Base-by-base conservation (phyloP, 2,113 vertebrate genomes). In the Halcyon senegalensis region DNA sequence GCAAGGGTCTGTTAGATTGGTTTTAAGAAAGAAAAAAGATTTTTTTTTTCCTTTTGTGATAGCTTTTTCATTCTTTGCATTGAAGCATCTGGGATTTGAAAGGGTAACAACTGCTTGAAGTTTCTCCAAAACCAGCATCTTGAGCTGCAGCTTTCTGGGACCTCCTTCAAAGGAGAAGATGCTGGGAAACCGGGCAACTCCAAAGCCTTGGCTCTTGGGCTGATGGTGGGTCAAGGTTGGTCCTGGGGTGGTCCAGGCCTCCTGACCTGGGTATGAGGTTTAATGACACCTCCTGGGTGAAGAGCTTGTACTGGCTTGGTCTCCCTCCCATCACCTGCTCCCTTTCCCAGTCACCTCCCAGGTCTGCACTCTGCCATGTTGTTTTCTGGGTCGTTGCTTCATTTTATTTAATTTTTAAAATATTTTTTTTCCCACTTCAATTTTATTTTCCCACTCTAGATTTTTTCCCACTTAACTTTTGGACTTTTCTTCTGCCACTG, bases 301-400 rank as follows among this genome's bases (percentile, higher is more conserved):
- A 81, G 14, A 16, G 5, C 16, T 84, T 72, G 33, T 83, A 19
- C 35, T 76, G 23, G 8, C 23, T 5, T 84, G 1, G 0, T 8
- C n/a, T 77, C 10, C 23, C 27, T 58, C 24, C 7, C 24, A 63
- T 19, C 10, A 6, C 3, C 24, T 41, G 33, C 5, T 31, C 12
- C 15, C 56, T 88, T 73, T 87, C 43, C 12, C n/a, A 50, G 39
- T 23, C n/a, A 59, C 20, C n/a, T 64, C 73, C 21, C 30, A 3
- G 5, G 11, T 37, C 60, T 1, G 1, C 10, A 3, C 66, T 69
- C 16, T 86, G 16, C 58, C 0, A 0, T 55, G 12, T 80, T 80
- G 55, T 60, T 87, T 64, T 76, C 51, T 75, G 66, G 33, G 43
- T 66, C 75, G 33, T 13, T 51, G 2, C 27, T n/a, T 3, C 1